A percentile compares a stretch with the other conserved stretches of the same genome.
These are phyloP conservation scores for Muschampia staudingeri DNA, from an alignment of 2,888 invertebrate species.

Conservation along the genomic window DNA sequence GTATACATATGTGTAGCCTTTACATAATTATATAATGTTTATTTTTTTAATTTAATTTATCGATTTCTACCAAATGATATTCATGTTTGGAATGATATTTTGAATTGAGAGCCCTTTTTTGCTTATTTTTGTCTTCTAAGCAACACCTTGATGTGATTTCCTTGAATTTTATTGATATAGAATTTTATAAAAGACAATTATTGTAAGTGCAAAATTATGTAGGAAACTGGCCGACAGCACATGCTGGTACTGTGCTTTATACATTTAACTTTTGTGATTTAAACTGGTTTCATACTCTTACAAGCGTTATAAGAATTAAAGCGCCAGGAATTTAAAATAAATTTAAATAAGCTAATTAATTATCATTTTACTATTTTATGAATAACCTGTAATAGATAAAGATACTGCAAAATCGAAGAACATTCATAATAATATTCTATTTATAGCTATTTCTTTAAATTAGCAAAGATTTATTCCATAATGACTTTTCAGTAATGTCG, in stretches of 20 bases:
- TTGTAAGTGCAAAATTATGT: conserved; percentile 51
- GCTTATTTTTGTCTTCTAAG: conserved; percentile 68
- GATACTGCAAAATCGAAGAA: background rate
- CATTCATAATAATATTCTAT: background rate
- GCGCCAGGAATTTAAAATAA: background rate
- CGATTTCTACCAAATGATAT: conserved; percentile 70
- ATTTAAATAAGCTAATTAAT: background rate
- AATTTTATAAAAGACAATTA: conserved; percentile 82
- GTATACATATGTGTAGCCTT: conserved; percentile 71
- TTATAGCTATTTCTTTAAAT: background rate
- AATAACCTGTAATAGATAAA: background rate
- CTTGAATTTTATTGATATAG: conserved; percentile 72
- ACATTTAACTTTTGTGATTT: conserved; percentile 5
- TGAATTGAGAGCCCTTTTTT: conserved; percentile 74
- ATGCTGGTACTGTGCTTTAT: no score
- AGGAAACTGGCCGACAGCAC: background rate
- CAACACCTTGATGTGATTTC: conserved; percentile 78
- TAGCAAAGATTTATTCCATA: background rate
- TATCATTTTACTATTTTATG: background rate
- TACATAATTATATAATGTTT: conserved; percentile 56
- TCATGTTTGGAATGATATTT: conserved; percentile 67
- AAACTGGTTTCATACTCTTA: background rate
- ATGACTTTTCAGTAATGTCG: background rate
- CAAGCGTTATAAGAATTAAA: background rate
- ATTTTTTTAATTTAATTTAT: conserved; percentile 67